Percentiles rank a stretch among this genome's conserved stretches.
These are phyloP conservation scores for Uria lomvia DNA, from an alignment of 2,113 vertebrate genomes.

Conservation along the genomic window DNA sequence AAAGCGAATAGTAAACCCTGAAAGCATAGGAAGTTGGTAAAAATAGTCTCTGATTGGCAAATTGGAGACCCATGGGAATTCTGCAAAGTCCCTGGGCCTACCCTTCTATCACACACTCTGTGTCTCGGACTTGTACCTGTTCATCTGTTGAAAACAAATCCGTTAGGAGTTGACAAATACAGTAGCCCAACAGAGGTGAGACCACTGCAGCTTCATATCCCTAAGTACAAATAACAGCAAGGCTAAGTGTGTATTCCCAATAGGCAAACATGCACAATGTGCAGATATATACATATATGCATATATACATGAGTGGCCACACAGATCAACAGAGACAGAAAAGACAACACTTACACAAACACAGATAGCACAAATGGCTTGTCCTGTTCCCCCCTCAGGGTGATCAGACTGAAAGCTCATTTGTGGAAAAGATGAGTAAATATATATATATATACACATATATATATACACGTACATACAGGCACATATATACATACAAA, in stretches of 20 bases:
- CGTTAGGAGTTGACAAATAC: neutral
- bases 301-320: neutral
- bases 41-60: neutral
- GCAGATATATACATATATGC: no score
- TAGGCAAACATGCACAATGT: neutral
- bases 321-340: neutral
- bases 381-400: neutral
- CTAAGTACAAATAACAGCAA: neutral
- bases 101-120: neutral
- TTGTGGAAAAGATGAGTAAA: neutral
- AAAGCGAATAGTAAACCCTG: neutral
- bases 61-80: neutral
- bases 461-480: no score
- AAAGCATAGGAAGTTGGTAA: neutral
- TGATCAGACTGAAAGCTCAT: neutral
- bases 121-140: neutral
- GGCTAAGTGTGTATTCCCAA: neutral
- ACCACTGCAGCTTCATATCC: neutral
- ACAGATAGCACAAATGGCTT: neutral
- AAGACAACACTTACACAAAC: neutral
- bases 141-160: neutral
- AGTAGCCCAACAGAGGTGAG: neutral
- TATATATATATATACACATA: neutral
- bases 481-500: neutral
- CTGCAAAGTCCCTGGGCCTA: neutral